These are phyloP conservation scores for Vidua chalybeata DNA, from an alignment of 2,113 vertebrate genomes.

Conservation along the genomic window DNA sequence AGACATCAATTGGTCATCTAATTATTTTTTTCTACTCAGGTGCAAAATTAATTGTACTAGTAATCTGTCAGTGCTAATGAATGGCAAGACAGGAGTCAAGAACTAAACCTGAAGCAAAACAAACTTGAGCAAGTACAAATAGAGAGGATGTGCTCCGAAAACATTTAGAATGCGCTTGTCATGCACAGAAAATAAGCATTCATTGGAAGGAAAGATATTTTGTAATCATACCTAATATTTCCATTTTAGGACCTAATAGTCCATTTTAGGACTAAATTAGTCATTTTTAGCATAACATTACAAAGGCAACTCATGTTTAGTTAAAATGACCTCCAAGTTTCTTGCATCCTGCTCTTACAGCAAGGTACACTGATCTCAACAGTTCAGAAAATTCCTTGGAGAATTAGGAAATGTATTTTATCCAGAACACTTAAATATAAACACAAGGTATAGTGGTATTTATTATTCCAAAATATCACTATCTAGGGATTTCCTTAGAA, in stretches of 20 bases:
- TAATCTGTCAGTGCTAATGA: background rate
- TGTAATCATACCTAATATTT: background rate
- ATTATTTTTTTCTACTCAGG: background rate
- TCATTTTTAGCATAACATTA: background rate
- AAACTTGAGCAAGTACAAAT: background rate
- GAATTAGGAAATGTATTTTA: background rate
- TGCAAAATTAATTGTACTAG: background rate
- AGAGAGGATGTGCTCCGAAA: background rate
- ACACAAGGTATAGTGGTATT: background rate
- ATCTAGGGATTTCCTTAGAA: background rate
- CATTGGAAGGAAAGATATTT: background rate
- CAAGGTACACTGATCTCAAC: background rate
- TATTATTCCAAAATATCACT: background rate
- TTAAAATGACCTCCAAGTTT: background rate
- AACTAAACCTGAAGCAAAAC: background rate
- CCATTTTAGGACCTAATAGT: background rate
- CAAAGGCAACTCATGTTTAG: background rate
- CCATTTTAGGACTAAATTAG: background rate
- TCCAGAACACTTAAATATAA: background rate
- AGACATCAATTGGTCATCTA: background rate
- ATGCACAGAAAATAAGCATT: background rate
- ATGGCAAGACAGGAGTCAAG: background rate
- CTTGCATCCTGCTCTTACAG: background rate
- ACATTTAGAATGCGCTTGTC: background rate
- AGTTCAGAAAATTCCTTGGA: background rate